Percentiles rank a stretch among this genome's conserved stretches.
These are phyloP conservation scores for Anguilla marmorata DNA, from an alignment of 2,797 vertebrate genomes.

Conservation along the genomic window DNA sequence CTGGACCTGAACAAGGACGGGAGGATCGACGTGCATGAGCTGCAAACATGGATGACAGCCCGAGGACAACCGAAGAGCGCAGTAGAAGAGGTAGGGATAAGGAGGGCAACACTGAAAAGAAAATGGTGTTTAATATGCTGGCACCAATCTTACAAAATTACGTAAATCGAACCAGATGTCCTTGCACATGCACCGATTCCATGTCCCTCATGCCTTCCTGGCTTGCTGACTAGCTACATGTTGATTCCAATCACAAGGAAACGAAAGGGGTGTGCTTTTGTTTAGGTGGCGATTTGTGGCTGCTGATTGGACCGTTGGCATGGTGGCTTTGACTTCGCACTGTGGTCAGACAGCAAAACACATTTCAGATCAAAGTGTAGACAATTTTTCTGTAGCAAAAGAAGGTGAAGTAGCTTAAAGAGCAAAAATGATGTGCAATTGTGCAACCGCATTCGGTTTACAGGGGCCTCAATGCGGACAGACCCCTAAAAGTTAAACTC, in stretches of 20 bases:
- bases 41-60: constrained; percentile 76
- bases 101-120: neutral
- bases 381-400: neutral
- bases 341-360: neutral
- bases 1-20: constrained; percentile 88
- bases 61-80: constrained; percentile 67
- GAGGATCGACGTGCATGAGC: constrained; percentile 80
- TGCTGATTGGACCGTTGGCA: neutral
- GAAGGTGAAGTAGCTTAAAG: too few relatives aligned
- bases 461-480: neutral
- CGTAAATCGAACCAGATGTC: neutral
- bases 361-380: neutral
- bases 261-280: neutral
- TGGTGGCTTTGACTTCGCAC: neutral
- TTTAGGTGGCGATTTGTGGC: neutral
- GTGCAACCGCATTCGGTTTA: neutral
- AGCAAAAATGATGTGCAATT: too few relatives aligned
- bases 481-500: neutral
- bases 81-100: constrained; percentile 71
- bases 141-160: neutral
- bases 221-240: neutral
- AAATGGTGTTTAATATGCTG: neutral
- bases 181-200: neutral
- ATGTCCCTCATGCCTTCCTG: neutral
- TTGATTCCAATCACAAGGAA: neutral